Conservation (phyloP, 2,888 invertebrate species). For the Cryptosula pallasiana region DNA sequence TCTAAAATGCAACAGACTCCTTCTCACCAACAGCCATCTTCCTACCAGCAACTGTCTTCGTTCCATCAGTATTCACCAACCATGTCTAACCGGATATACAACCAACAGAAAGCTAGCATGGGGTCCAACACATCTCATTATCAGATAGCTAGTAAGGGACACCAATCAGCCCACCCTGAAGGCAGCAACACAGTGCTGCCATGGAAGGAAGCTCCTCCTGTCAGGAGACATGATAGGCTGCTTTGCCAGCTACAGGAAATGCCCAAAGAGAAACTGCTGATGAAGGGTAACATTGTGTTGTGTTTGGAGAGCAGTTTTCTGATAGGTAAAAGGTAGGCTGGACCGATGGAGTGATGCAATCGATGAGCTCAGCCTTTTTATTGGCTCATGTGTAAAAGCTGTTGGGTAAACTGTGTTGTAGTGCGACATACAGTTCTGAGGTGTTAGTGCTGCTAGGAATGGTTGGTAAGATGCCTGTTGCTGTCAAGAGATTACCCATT, state of each 20-base stretch:
- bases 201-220: neutral
- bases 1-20: no score
- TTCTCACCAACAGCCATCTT: no score
- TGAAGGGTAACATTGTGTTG: constrained; percentile 3
- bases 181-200: neutral
- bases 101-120: neutral
- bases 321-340: constrained; percentile 8
- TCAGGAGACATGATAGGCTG: neutral
- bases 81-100: neutral
- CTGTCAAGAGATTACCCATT: constrained; percentile 32
- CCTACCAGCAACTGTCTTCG: no score
- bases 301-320: neutral
- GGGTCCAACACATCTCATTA: neutral
- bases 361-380: neutral
- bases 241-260: neutral
- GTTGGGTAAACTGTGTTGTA: neutral
- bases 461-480: constrained; percentile 29
- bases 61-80: neutral
- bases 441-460: neutral
- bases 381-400: neutral
- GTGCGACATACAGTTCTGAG: neutral
- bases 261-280: constrained; percentile 14
- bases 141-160: constrained; percentile 5
- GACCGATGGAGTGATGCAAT: no score
- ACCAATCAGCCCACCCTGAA: neutral